Evolutionary conservation across 1,140 invertebrate species (phyloP), one percentile per base, ranked within the genome.

Genomic region (Probaryconus sp.): DNA sequence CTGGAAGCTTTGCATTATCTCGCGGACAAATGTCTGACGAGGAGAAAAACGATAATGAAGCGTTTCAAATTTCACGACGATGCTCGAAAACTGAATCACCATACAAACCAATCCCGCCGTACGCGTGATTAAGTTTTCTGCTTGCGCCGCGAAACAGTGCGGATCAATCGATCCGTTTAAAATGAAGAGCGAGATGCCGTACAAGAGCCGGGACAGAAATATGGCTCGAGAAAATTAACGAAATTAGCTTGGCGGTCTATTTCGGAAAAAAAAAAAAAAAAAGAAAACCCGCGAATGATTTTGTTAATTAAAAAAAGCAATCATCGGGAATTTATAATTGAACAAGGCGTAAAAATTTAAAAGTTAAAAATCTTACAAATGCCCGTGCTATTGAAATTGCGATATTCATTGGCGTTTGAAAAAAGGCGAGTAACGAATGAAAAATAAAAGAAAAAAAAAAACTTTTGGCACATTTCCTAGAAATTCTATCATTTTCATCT

Each of bases 41-140:
- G 26, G n/a, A 24, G 2, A 42, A 48, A 47, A 38, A 60, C 47
- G 31, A 45, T 60, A 47, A 48, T 48, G 31, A 48, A 47, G 20
- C 14, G 17, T 43, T 58, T 17, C 42, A 38, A 35, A 21, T 37
- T 58, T 58, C 4, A 31, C 21, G 3, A 13, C 18, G 47, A 16
- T 2, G 30, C 6, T 14, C 11, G 26, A 38, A 21, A 33, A 10
- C 26, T 2, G 33, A 47, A 35, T 35, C 28, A 28, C 37, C 28
- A 17, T 11, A 24, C 11, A 35, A 31, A 28, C 21, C 16, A 50
- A 50, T 40, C 24, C 7, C 3, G 18, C 13, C 5, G 30, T 30
- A 53, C 58, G 58, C 47, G 40, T 53, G 47, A 64, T 64, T 50
- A 53, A 64, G 38, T 47, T 65, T 65, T 55, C 21, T 65, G 50